Base-by-base conservation (phyloP, 2,797 vertebrate species). In the Halcyon chelicuti region DNA sequence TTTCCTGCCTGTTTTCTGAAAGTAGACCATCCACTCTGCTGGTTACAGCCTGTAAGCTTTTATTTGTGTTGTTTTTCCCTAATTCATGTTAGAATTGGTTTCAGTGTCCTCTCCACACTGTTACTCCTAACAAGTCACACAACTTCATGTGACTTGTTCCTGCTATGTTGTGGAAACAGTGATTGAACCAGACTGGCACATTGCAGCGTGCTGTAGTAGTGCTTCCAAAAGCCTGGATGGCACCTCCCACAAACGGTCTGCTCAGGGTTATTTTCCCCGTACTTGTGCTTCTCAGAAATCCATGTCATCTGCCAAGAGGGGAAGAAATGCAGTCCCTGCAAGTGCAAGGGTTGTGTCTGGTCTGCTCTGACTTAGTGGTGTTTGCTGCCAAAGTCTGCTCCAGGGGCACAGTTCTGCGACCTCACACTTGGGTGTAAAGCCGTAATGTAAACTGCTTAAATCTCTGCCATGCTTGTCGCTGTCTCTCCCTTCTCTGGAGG, bases 1-100 rank as follows among this genome's bases (percentile, higher is more conserved):
- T 97, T 96, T 96, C 94, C 91, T 96, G 93, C 60, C 86, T 95
- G 20, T 72, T 94, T 95, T 94, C 73, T 96, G 95, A 84, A 95
- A 79, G 85, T 71, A 86, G 82, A 66, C 62, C 72, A 91, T 94
- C 68, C 68, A 86, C 81, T 42, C 84, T 83, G 84, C 68, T 86
- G 23, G 20, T 60, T 86, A 68, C 68, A 83, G 73, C 58, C 73
- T 67, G 79, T 19, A 80, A 81, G 44, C 44, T 94, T 86, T 93
- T 90, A 52, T 84, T 86, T 90, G 26, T 66, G 49, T 57, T 80
- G 40, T 20, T 84, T 94, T 94, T 52, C 49, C 42, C 70, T 75
- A 78, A 75, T 8, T 2, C 0, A 1, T 18, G 17, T 70, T 84
- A 17, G 57, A 66, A 65, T 42, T 40, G 21, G 11, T 79, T 91